Evolutionary conservation across 2,797 vertebrate genomes (phyloP).

Genomic region (Alosa sapidissima): DNA sequence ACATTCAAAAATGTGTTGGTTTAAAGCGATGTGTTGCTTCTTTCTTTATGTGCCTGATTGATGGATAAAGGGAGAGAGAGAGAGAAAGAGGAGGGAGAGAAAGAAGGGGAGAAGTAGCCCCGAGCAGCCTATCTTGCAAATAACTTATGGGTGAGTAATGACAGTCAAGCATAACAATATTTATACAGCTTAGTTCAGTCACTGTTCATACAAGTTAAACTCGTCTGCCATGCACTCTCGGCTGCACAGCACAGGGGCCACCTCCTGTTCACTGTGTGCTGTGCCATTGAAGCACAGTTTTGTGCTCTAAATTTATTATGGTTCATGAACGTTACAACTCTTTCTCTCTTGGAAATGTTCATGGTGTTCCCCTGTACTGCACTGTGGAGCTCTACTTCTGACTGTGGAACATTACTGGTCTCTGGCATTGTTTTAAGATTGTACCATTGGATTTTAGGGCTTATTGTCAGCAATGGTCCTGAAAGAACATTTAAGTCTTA

Average conservation of each 20-base stretch:
- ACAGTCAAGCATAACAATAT: constrained; percentile 63
- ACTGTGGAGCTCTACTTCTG: not conserved
- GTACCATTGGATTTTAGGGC: not conserved
- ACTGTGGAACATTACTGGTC: constrained; percentile 2
- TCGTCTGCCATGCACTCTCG: constrained; percentile 38
- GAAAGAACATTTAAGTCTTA: not conserved
- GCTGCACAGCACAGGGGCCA: not conserved
- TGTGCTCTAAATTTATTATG: not conserved
- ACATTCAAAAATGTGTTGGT: constrained; percentile 49
- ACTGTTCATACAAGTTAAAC: constrained; percentile 55
- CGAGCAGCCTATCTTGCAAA: constrained; percentile 64
- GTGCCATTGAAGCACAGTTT: not conserved
- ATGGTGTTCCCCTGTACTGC: not conserved
- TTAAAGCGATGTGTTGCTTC: constrained; percentile 43
- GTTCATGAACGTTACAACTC: not conserved
- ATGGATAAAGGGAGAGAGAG: constrained; percentile 51
- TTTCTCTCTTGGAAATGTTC: not conserved
- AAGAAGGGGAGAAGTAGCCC: constrained; percentile 45
- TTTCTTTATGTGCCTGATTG: constrained; percentile 54
- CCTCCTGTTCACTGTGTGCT: not conserved
- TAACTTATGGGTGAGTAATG: constrained; percentile 74
- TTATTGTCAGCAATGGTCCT: not conserved
- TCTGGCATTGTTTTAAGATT: not conserved
- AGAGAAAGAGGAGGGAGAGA: constrained; percentile 9
- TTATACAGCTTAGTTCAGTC: constrained; percentile 55